Evolutionary conservation across 2,888 invertebrate genomes (phyloP), one percentile per base, ranked within the genome.

Genomic region (Synergus laeviventris): DNA sequence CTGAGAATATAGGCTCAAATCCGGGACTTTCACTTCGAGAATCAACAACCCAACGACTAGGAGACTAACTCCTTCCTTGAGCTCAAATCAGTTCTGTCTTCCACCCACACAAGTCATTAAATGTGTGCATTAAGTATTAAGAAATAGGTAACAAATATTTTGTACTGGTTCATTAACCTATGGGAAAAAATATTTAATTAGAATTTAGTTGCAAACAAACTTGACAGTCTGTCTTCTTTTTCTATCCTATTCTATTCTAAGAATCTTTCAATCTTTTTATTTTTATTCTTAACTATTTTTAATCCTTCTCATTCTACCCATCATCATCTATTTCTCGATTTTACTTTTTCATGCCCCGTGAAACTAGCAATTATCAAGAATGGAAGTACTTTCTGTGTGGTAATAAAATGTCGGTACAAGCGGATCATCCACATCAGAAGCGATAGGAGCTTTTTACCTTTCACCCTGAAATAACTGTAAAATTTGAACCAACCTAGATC

Each of bases 11-110:
- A 56, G 56, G 21, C 21, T 24, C 56, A 56, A 56, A 56, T 24
- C 76, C 76, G 78, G 74, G 78, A 79, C 82, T 82, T 83, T 82
- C 82, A 82, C 82, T 82, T 76, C 21, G 21, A 56, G 56, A 24
- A 56, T 56, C 56, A 56, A 56, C 11, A 21, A 14, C 21, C 21
- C 21, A 24, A 56, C 56, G 56, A 56, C 56, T 49, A 36, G 18
- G 21, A 18, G 56, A 21, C 56, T 49, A 36, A 31, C 75, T 64
- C 75, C 70, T 76, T 75, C 75, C 75, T 70, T 64, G 8, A 62
- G 62, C 42, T 61, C n/a, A n/a, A 36, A 75, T 76, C 75, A 59
- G 31, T 54, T 61, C 14, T 70, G 38, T 59, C 54, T 59, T 36
- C 75, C 75, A 76, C 75, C 75, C 70, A 76, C 75, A 36, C 73